A percentile compares a stretch with the other conserved stretches of the same genome.
These are phyloP conservation scores for Chymomyza procnemis DNA, from an alignment of 2,888 invertebrate genomes.

Conservation along the genomic window DNA sequence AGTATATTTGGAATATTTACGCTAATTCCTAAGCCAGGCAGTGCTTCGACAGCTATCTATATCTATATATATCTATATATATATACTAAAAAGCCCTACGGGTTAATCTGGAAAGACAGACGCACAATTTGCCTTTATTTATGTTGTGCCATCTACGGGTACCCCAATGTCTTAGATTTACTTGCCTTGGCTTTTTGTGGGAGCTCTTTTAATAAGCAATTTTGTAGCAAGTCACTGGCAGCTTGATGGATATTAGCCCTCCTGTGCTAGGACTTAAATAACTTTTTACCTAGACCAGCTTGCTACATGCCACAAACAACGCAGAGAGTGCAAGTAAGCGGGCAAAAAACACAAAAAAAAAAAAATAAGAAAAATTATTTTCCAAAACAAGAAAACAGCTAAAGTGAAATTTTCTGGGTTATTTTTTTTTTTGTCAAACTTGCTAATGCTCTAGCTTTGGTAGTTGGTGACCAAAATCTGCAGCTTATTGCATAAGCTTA, in stretches of 20 bases:
- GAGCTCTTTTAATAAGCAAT: constrained; percentile 64
- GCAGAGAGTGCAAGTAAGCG: background rate
- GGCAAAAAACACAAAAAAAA: background rate
- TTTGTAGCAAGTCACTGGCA: constrained; percentile 51
- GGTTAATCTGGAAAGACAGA: background rate
- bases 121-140: constrained; percentile 2
- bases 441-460: background rate
- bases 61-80: background rate
- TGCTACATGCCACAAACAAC: background rate
- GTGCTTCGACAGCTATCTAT: too few species aligned
- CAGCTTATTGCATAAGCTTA: too few species aligned
- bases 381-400: background rate
- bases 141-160: background rate
- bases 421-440: background rate
- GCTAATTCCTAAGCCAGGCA: background rate
- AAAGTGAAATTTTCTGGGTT: background rate
- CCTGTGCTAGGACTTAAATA: constrained; percentile 18
- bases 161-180: background rate
- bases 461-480: too few species aligned
- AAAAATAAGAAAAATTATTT: background rate
- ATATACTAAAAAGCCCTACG: background rate
- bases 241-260: constrained; percentile 57
- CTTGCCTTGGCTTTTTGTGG: background rate
- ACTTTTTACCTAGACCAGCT: background rate
- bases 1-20: background rate